Evolutionary conservation across 1,140 invertebrate genomes (phyloP).

Genomic region (Triops cancriformis): DNA sequence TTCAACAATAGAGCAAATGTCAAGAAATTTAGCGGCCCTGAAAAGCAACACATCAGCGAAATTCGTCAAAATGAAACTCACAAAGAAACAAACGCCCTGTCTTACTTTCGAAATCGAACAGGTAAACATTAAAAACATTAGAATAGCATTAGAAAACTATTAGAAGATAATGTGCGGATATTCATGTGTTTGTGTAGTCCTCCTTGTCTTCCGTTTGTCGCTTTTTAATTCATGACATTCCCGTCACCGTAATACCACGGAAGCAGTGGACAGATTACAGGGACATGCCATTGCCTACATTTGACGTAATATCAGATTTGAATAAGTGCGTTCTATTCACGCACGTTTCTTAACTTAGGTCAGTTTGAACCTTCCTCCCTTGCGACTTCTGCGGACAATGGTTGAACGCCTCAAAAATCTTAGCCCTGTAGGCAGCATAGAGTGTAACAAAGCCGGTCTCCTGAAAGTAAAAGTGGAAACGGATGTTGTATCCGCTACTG

Average conservation of each 20-base stretch:
- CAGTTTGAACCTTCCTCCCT: background rate
- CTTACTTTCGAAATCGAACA: background rate
- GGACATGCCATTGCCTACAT: background rate
- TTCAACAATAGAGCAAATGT: background rate
- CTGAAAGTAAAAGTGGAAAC: background rate
- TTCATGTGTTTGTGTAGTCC: background rate
- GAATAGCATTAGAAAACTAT: too few relatives aligned
- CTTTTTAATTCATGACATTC: constrained; percentile 2
- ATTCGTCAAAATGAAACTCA: constrained; percentile 2
- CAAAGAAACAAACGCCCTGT: background rate
- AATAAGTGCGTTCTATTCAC: background rate
- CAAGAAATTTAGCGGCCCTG: background rate
- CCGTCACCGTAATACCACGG: background rate
- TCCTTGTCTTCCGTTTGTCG: background rate
- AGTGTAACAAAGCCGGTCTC: background rate
- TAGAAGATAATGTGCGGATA: background rate
- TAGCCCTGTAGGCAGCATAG: background rate
- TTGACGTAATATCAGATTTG: background rate
- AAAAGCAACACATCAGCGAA: background rate
- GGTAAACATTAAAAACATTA: background rate
- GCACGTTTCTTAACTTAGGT: background rate
- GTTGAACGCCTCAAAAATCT: background rate
- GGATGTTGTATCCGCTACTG: background rate
- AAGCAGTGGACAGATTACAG: background rate
- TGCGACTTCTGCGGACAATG: background rate